phyloP scores from a whole-genome alignment of 2,888 invertebrate species.

The Orchesellides sinensis region DNA sequence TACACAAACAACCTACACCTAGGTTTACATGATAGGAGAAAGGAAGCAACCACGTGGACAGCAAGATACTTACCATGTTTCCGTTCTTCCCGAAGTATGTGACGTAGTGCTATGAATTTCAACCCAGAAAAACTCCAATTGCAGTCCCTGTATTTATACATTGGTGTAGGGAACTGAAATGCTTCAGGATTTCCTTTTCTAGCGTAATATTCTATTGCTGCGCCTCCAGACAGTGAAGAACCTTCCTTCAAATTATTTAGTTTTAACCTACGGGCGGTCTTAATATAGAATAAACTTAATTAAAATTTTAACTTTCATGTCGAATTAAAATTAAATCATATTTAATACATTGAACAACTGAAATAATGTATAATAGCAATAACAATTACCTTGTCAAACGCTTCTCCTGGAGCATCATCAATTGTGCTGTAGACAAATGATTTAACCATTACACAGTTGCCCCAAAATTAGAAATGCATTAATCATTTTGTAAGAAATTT shows the following conservation, averaged over 20 bases:
- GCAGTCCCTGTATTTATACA: slow-evolving; percentile 84
- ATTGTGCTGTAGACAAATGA: slow-evolving; percentile 78
- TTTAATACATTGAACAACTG: neutral
- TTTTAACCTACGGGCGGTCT: slow-evolving; percentile 90
- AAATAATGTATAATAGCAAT: neutral
- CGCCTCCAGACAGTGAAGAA: slow-evolving; percentile 87
- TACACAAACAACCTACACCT: no score
- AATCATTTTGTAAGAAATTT: no score
- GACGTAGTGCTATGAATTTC: slow-evolving; percentile 81
- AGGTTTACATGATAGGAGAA: no score
- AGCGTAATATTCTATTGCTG: slow-evolving; percentile 90
- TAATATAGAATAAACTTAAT: slow-evolving; percentile 69
- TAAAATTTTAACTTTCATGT: neutral
- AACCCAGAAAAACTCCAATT: slow-evolving; percentile 95
- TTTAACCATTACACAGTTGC: no score
- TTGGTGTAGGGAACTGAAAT: slow-evolving; percentile 83
- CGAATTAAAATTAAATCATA: no score
- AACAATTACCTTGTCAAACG: slow-evolving; percentile 88
- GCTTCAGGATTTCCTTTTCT: slow-evolving; percentile 82
- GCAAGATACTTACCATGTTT: slow-evolving; percentile 78
- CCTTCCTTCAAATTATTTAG: slow-evolving; percentile 87
- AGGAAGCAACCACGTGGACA: no score
- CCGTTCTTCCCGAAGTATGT: slow-evolving; percentile 81
- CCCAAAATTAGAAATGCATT: neutral
- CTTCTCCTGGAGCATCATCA: slow-evolving; percentile 96